Base-by-base conservation (phyloP, 1,140 invertebrate species). In the Trachymyrmex cornetzi region DNA sequence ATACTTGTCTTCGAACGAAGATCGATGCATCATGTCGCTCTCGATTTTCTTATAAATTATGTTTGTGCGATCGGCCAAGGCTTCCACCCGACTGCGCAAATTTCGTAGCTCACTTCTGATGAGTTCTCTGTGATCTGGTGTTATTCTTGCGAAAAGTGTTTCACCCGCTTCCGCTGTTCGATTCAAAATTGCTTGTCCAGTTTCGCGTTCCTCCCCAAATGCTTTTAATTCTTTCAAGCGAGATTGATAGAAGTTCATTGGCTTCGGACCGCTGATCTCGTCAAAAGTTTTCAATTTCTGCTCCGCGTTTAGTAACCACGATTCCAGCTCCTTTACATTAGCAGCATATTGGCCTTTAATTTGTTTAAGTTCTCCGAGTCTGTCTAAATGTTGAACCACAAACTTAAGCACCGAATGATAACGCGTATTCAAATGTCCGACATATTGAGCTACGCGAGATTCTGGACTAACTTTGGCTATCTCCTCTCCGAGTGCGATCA, bases 1-100 rank as follows among this genome's bases (percentile, higher is more conserved):
- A 88, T 98, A 98, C 87, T 98, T 98, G 91, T 99, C 98, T 92
- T 99, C 98, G 93, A 99, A 98, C 0, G 98, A 98, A 7, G 98
- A 98, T 93, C 98, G 96, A 89, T 99, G 97, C 92, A 98, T 97
- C 57, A 98, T 96, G 34, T 98, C 97, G 27, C 97, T 97, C 95
- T 99, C 98, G 55, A 99, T 97, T 89, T 97, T 97, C 93, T 99
- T 99, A 85, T 98, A 97, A 7, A 98, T 96, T 3, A 97, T 96
- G 94, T 98, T 99, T 0, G 98, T 96, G 92, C 97, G 97, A 93
- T 99, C 98, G 44, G 98, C 96, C 22, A 98, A 96, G 67, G 96
- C 96, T 95, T 99, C 98, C 93, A 98, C 98, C 55, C 96, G 96
- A 92, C 98, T 97, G 63, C 99, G 96, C 67, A 99, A 95, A 80